These are phyloP conservation scores for Xanthia icteritia DNA, from an alignment of 2,888 invertebrate genomes.

Conservation along the genomic window DNA sequence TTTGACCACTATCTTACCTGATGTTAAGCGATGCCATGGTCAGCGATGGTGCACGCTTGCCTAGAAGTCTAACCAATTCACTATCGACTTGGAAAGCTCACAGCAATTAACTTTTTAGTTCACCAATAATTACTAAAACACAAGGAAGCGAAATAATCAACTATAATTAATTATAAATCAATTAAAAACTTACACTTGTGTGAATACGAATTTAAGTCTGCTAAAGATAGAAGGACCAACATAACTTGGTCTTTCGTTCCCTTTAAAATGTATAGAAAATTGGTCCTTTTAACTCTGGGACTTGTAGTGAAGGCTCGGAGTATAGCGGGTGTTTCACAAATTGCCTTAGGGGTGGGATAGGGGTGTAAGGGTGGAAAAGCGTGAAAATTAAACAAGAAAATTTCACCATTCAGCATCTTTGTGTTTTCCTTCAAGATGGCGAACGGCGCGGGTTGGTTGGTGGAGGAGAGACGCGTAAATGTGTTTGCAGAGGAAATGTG, in stretches of 20 bases:
- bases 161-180: constrained; percentile 76
- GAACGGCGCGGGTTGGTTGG: constrained; percentile 65
- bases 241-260: constrained; percentile 60
- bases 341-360: constrained; percentile 68
- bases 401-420: constrained; percentile 90
- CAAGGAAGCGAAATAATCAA: constrained; percentile 51
- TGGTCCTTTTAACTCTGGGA: constrained; percentile 34
- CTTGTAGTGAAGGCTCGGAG: constrained; percentile 58
- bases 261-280: constrained; percentile 52
- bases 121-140: constrained; percentile 32
- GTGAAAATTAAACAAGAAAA: constrained; percentile 90
- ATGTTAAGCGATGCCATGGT: too few relatives aligned
- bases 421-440: constrained; percentile 90
- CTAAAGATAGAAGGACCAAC: constrained; percentile 61
- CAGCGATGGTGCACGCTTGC: not conserved
- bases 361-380: constrained; percentile 81
- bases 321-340: constrained; percentile 72
- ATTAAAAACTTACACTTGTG: constrained; percentile 79
- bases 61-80: not conserved
- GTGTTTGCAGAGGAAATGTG: constrained; percentile 24
- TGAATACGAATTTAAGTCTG: constrained; percentile 74
- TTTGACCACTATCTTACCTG: too few relatives aligned
- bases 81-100: not conserved
- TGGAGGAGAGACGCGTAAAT: constrained; percentile 65
- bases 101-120: constrained; percentile 6